Percentiles rank a stretch among this genome's conserved stretches.
Evolutionary conservation across 2,113 vertebrate species (phyloP).

Genomic region (Corvus moneduloides): DNA sequence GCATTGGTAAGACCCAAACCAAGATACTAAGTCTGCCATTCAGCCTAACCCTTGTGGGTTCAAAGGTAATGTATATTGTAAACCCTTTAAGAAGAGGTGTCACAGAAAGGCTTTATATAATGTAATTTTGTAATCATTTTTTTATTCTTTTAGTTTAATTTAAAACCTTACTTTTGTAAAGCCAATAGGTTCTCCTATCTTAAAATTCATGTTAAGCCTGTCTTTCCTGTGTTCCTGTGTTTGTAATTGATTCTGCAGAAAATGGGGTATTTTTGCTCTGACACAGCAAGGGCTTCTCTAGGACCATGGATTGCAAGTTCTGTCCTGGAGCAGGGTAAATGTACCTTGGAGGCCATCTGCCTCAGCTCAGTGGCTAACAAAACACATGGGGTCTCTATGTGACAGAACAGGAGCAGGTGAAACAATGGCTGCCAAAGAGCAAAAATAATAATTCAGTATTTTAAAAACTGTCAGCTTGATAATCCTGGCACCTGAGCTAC

Average conservation of each 20-base stretch:
- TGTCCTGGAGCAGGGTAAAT: background rate
- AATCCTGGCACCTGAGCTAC: background rate
- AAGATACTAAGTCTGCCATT: background rate
- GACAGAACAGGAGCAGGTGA: background rate
- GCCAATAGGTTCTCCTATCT: background rate
- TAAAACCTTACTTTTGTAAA: background rate
- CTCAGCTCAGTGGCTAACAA: background rate
- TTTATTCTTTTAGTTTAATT: background rate
- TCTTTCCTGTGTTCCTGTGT: background rate
- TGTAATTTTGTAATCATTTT: background rate
- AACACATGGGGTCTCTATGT: background rate
- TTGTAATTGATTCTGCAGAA: background rate
- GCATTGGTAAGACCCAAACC: background rate
- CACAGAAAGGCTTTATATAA: background rate
- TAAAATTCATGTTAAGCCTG: background rate
- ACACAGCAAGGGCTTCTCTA: background rate
- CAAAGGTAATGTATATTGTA: background rate
- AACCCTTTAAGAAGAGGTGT: background rate
- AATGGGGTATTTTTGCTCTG: background rate
- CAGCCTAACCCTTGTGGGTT: background rate
- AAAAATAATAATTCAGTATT: background rate
- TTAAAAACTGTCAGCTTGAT: background rate
- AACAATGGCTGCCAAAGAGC: background rate
- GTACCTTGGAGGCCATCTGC: background rate
- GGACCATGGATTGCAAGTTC: background rate